phyloP scores from a whole-genome alignment of 2,797 vertebrate genomes.

The Takifugu ocellatus region DNA sequence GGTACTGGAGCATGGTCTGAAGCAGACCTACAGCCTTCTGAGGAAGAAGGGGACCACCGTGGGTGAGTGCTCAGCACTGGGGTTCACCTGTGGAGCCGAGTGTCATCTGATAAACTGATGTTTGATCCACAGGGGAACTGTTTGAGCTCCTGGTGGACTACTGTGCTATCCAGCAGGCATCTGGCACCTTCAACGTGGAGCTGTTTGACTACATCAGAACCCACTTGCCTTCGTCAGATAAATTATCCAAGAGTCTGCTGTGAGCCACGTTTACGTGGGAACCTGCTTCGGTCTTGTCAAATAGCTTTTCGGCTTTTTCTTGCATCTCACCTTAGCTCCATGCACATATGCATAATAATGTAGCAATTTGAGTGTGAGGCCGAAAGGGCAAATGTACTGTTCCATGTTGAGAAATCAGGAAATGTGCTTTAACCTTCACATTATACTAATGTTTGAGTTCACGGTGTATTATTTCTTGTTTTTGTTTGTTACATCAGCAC shows the following conservation, averaged over 20 bases:
- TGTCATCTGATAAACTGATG: fast-evolving
- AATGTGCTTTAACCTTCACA: too few relatives aligned
- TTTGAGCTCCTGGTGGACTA: conserved; percentile 40
- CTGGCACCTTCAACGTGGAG: fast-evolving
- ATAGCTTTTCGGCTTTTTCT: too few relatives aligned
- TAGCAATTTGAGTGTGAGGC: too few relatives aligned
- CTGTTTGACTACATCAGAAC: conserved; percentile 37
- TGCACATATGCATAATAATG: too few relatives aligned
- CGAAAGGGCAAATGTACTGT: too few relatives aligned
- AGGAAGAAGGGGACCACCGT: conserved; percentile 38
- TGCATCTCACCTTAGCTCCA: too few relatives aligned
- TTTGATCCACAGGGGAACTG: conserved; percentile 44
- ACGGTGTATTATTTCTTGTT: too few relatives aligned
- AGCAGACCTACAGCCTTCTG: conserved; percentile 50
- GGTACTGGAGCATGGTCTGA: conserved; percentile 5
- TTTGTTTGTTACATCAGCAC: too few relatives aligned
- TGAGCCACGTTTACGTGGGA: conserved; percentile 22
- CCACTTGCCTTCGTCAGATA: conserved; percentile 32
- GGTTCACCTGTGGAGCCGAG: background rate
- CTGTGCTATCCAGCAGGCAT: background rate
- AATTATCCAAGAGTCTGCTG: conserved; percentile 21
- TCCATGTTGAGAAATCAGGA: too few relatives aligned
- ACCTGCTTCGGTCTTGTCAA: too few relatives aligned
- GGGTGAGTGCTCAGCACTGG: conserved; percentile 46
- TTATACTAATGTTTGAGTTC: too few relatives aligned